Evolutionary conservation across 2,888 invertebrate genomes (phyloP).

Genomic region (Elegia similella): DNA sequence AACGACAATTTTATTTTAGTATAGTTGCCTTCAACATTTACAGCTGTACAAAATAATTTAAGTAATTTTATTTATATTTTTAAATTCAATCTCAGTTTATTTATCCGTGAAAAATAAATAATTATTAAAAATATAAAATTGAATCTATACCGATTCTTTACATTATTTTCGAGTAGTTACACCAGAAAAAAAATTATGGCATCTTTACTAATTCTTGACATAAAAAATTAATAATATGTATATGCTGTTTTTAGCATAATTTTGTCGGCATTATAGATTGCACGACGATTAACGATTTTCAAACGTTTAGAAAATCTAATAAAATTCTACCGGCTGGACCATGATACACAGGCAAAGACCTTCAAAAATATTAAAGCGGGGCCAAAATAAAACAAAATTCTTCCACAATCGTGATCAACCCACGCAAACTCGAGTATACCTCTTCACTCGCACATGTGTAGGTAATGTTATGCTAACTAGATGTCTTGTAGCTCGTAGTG

Average conservation of each 20-base stretch:
- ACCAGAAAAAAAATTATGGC: no score
- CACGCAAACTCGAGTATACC: neutral
- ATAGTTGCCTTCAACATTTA: constrained; percentile 22
- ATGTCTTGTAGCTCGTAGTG: constrained; percentile 18
- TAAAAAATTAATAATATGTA: no score
- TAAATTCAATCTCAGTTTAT: neutral
- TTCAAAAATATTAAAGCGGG: neutral
- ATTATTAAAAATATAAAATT: no score
- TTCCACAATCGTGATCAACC: neutral
- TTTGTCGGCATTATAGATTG: no score
- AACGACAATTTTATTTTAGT: constrained; percentile 43
- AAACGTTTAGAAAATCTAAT: neutral
- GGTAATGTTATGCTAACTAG: constrained; percentile 18
- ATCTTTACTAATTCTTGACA: no score
- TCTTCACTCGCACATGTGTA: neutral
- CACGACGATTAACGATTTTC: no score
- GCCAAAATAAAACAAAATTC: neutral
- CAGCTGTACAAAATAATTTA: neutral
- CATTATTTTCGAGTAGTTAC: no score
- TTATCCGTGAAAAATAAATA: no score
- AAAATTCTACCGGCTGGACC: neutral
- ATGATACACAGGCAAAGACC: neutral
- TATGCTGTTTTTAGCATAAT: no score
- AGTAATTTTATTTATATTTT: neutral
- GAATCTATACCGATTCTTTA: no score